Evolutionary conservation across 2,888 invertebrate genomes (phyloP).

Genomic region (Phragmatobia fuliginosa): DNA sequence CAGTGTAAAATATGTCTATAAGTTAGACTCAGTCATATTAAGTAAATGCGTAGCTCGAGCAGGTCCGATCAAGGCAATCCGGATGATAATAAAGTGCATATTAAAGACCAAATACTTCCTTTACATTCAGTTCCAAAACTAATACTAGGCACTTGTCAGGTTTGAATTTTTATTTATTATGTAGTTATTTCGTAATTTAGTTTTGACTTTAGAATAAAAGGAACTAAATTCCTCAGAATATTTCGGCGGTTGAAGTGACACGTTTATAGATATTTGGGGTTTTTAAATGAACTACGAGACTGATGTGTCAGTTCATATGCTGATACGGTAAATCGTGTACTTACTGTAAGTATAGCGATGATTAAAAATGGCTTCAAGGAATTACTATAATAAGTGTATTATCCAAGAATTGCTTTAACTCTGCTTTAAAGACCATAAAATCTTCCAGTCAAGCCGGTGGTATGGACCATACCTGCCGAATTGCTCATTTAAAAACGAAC

Average conservation of each 20-base stretch:
- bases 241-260: too few species aligned
- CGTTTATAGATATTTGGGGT: too few species aligned
- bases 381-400: too few species aligned
- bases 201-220: background rate
- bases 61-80: conserved; percentile 3
- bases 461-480: background rate
- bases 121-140: background rate
- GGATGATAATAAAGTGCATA: background rate
- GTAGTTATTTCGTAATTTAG: background rate
- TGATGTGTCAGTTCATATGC: too few species aligned
- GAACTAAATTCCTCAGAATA: too few species aligned
- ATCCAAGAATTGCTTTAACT: too few species aligned
- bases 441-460: too few species aligned
- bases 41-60: background rate
- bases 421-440: too few species aligned
- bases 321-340: too few species aligned
- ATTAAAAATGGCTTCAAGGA: too few species aligned
- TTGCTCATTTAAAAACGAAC: background rate
- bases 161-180: background rate
- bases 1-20: background rate
- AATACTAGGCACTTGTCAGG: background rate
- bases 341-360: too few species aligned
- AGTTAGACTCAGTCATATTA: background rate
- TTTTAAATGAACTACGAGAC: too few species aligned
- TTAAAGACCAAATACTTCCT: conserved; percentile 4